Evolutionary conservation across 1,140 invertebrate genomes (phyloP).

Genomic region (Drosophila melanogaster): DNA sequence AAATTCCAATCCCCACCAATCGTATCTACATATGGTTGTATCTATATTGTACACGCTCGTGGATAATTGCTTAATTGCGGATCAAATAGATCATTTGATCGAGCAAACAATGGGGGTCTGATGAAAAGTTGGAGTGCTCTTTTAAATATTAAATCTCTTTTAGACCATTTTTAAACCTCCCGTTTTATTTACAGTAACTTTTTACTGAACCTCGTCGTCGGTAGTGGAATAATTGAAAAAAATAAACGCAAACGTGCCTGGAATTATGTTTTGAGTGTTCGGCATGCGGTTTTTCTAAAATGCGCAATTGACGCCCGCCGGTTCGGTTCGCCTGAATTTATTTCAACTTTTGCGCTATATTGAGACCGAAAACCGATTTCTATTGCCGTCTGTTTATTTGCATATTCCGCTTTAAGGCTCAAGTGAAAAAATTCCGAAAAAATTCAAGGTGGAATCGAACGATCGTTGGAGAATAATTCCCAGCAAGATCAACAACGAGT

Average conservation of each 20-base stretch:
- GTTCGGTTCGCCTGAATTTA: conserved; percentile 40
- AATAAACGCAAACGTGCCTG: conserved; percentile 58
- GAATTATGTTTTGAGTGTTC: conserved; percentile 54
- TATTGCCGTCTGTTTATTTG: conserved; percentile 42
- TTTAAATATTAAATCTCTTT: conserved; percentile 29
- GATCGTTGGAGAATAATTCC: neutral
- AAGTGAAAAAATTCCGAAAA: conserved; percentile 46
- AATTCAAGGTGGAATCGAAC: conserved; percentile 29
- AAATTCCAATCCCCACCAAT: conserved; percentile 39
- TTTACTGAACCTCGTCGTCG: conserved; percentile 6
- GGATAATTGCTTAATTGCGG: conserved; percentile 70
- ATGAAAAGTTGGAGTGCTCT: neutral
- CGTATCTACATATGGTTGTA: neutral
- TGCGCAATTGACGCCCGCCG: conserved; percentile 60
- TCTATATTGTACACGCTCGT: conserved; percentile 10
- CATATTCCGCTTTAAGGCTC: conserved; percentile 45
- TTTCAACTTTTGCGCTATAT: conserved; percentile 63
- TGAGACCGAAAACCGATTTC: conserved; percentile 41
- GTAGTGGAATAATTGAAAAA: conserved; percentile 13
- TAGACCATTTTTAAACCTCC: conserved; percentile 47
- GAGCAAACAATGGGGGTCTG: conserved; percentile 7
- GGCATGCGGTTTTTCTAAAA: conserved; percentile 53
- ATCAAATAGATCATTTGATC: conserved; percentile 62
- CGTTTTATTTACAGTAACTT: conserved; percentile 55
- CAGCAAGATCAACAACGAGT: conserved; percentile 9